A percentile compares a stretch with the other conserved stretches of the same genome.
Conservation (phyloP, 2,113 vertebrate genomes). For the Dunckerocampus dactyliophorus region DNA sequence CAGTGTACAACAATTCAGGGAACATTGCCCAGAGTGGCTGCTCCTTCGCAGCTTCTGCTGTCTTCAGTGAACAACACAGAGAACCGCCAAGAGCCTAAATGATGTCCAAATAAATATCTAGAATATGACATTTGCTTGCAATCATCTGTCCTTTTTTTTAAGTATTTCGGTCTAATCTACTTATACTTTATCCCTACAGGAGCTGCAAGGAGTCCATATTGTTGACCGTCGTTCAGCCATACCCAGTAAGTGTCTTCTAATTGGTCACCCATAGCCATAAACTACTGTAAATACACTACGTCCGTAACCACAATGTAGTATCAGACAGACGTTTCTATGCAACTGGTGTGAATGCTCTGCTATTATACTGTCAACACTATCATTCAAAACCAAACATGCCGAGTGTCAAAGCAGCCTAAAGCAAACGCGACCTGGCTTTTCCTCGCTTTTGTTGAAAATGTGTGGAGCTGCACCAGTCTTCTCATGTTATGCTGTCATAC, state of each 20-base stretch:
- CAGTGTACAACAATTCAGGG: conserved; percentile 34
- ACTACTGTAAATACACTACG: conserved; percentile 25
- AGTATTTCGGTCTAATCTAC: neutral
- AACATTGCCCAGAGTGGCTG: conserved; percentile 25
- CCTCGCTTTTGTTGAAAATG: too few species aligned
- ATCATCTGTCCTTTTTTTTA: neutral
- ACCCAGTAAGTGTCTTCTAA: conserved; percentile 81
- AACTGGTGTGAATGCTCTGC: too few species aligned
- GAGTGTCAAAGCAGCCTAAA: too few species aligned
- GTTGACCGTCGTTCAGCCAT: conserved; percentile 94
- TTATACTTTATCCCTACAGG: conserved; percentile 67
- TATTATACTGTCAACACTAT: too few species aligned
- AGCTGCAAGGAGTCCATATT: conserved; percentile 98
- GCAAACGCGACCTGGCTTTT: too few species aligned
- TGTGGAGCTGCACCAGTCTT: conserved; percentile 19
- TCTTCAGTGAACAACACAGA: conserved; percentile 14
- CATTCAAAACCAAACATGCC: too few species aligned
- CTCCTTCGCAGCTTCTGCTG: conserved; percentile 23
- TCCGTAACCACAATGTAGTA: neutral
- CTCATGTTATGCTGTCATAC: conserved; percentile 28
- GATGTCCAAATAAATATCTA: neutral
- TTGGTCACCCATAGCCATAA: neutral
- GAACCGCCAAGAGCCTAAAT: conserved; percentile 12
- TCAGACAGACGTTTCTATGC: too few species aligned
- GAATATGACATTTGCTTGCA: neutral